Base-by-base conservation (phyloP, 2,888 invertebrate genomes). In the Carpatolechia fugitivella region DNA sequence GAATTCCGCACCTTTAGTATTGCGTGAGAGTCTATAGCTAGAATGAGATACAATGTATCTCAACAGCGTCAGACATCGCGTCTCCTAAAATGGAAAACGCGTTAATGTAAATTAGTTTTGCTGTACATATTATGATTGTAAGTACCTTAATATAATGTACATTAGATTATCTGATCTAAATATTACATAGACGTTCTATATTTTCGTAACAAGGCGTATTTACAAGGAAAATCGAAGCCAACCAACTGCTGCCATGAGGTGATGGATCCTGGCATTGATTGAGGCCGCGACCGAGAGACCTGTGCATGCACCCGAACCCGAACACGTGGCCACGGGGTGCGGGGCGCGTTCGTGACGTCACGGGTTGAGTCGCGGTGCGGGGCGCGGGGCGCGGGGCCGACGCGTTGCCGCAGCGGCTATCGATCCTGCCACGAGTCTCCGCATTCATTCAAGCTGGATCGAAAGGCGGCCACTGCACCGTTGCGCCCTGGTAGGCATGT, bases 261-360 rank as follows among this genome's bases (percentile, higher is more conserved):
- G 60, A 56, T 58, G 60, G 61, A 47, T 61, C 56, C 58, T 53
- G 64, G 67, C 69, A 73, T 78, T 73, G 74, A 75, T 76, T 73
- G 57, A 60, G 60, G 64, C 62, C 58, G 65, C 56, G 63, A 55
- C 59, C 65, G 57, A 54, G 57, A 64, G 64, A 62, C 62, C 64
- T 66, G n/a, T n/a, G n/a, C 63, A 66, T 69, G 64, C 65, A 60
- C 60, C 57, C 54, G 58, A 60, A 59, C 58, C 56, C 52, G 59
- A 60, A 47, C 66, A 66, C 64, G 68, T 68, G 67, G 64, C 59
- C 18, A 18, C 13, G 29, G 44, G 44, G 29, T 11, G 55, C 24
- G 56, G 64, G 66, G 59, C 54, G 59, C 55, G 60, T 57, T 52
- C 56, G 73, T 80, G 75, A 77, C 76, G 82, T 80, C 80, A 81